phyloP scores from a whole-genome alignment of 2,113 vertebrate species.

The Tretioscincus oriximinensis region DNA sequence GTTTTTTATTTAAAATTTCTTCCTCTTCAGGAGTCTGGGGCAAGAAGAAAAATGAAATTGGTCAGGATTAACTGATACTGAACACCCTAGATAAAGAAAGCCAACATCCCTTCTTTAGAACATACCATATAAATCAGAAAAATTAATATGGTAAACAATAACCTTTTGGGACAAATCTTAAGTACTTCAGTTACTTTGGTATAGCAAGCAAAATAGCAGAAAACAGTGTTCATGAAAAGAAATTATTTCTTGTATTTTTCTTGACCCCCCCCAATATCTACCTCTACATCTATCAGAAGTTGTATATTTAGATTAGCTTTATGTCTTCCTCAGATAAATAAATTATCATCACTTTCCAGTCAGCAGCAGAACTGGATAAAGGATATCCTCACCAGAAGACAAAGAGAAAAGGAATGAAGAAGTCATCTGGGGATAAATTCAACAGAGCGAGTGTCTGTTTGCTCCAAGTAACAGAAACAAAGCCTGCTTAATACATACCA shows the following conservation, averaged over 20 bases:
- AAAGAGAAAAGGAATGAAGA: not conserved
- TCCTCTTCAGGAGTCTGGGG: slow-evolving; percentile 94
- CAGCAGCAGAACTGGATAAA: slow-evolving; percentile 94
- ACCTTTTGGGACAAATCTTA: not conserved
- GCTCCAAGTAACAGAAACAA: not conserved
- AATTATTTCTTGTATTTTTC: fast-evolving
- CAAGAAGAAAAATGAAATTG: not conserved
- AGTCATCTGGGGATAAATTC: not conserved
- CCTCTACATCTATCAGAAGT: not conserved
- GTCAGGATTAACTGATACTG: not conserved
- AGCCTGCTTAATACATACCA: slow-evolving; percentile 72
- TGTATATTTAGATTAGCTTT: not conserved
- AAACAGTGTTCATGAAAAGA: not conserved
- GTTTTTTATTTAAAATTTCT: slow-evolving; percentile 95
- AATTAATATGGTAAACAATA: not conserved
- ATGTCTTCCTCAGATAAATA: slow-evolving; percentile 81
- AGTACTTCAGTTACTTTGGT: too few species aligned
- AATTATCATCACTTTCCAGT: slow-evolving; percentile 77
- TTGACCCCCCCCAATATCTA: not conserved
- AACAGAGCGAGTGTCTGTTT: fast-evolving
- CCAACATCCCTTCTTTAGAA: not conserved
- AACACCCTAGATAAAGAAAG: too few species aligned
- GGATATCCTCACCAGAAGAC: slow-evolving; percentile 86
- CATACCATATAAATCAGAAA: not conserved
- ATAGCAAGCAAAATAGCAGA: too few species aligned